These are phyloP conservation scores for Rambutsinella grinnellia DNA, from an alignment of 2,888 invertebrate species.

Conservation along the genomic window DNA sequence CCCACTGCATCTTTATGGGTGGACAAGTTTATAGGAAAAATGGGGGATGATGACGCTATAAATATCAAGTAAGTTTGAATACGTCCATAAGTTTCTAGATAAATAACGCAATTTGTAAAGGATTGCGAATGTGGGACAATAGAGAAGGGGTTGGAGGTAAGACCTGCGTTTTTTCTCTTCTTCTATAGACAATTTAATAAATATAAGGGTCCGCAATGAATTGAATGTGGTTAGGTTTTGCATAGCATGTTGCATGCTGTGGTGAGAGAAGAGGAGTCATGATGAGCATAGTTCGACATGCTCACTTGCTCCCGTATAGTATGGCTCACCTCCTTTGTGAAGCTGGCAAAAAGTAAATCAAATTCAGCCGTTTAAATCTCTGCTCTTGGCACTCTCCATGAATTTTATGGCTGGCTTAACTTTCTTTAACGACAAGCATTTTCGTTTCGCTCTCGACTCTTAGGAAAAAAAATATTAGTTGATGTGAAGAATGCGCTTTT, in stretches of 20 bases:
- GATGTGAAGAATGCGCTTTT: no score
- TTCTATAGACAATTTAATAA: neutral
- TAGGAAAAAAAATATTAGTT: no score
- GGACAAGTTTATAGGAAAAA: neutral
- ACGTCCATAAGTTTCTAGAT: conserved; percentile 18
- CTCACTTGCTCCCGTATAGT: neutral
- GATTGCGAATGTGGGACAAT: conserved; percentile 39
- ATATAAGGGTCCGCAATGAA: neutral
- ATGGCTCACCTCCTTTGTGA: neutral
- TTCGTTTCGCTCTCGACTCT: neutral
- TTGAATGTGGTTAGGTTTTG: neutral
- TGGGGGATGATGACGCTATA: neutral
- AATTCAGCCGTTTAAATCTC: neutral
- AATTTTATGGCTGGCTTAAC: neutral
- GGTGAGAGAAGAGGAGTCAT: neutral
- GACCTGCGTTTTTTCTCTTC: neutral
- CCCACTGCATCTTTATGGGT: neutral
- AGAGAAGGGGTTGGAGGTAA: conserved; percentile 34
- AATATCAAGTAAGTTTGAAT: neutral
- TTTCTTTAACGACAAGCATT: neutral
- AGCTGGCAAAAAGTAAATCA: neutral
- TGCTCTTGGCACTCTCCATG: neutral
- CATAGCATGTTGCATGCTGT: neutral
- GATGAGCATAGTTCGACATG: neutral
- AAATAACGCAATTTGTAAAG: conserved; percentile 46